Evolutionary conservation across 2,113 vertebrate species (phyloP).

Genomic region (Synchiropus splendidus): DNA sequence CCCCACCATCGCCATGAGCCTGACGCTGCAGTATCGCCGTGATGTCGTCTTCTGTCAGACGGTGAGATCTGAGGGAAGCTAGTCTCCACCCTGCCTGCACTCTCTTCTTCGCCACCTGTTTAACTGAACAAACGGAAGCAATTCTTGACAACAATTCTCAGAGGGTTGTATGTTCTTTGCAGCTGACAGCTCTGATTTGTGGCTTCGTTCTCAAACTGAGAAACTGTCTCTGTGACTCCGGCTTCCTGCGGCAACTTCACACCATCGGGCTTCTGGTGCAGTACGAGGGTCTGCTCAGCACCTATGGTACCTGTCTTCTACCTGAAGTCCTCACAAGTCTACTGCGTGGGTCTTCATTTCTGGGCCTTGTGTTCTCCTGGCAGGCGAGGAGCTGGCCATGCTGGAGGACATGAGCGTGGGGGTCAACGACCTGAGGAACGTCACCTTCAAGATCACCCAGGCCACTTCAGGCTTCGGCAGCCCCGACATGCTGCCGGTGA

Average conservation of each 20-base stretch:
- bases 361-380: too few species aligned
- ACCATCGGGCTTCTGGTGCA: slow-evolving; percentile 94
- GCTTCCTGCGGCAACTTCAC: slow-evolving; percentile 90
- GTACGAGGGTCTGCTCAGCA: slow-evolving; percentile 92
- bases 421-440: slow-evolving; percentile 92
- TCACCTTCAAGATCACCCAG: slow-evolving; percentile 97
- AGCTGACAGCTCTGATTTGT: slow-evolving; percentile 93
- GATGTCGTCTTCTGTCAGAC: slow-evolving; percentile 99
- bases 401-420: slow-evolving; percentile 96
- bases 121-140: too few species aligned
- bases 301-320: slow-evolving; percentile 78
- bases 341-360: too few species aligned
- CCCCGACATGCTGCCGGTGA: slow-evolving; percentile 91
- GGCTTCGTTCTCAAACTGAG: slow-evolving; percentile 93
- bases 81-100: too few species aligned
- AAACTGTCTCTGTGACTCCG: slow-evolving; percentile 84
- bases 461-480: slow-evolving; percentile 78
- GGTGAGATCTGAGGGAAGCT: slow-evolving; percentile 56
- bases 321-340: too few species aligned
- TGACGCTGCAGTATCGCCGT: slow-evolving; percentile 90
- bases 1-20: slow-evolving; percentile 85
- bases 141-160: too few species aligned
- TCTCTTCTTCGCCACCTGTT: too few species aligned
- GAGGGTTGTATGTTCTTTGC: slow-evolving; percentile 5
- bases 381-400: slow-evolving; percentile 96